Base-by-base conservation (phyloP, 2,888 invertebrate species). In the Eupithecia tripunctaria region DNA sequence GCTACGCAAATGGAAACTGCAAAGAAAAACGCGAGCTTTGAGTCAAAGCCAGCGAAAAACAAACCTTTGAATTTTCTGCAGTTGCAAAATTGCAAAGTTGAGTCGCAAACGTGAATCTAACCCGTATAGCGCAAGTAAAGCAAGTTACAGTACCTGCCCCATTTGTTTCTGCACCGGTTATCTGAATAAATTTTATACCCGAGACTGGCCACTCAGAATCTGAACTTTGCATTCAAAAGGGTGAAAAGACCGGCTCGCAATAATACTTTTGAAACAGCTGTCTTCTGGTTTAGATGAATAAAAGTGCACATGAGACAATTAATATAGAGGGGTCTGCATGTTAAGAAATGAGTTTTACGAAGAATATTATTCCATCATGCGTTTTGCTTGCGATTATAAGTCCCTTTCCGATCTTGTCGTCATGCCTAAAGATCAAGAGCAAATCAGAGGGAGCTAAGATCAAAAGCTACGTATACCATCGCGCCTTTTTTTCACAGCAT, bases 101-200 rank as follows among this genome's bases (percentile, higher is more conserved):
- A 68, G 60, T 66, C 51, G 65, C 67, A 67, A 70, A 60, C 36
- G 65, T 59, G 47, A 67, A 71, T 68, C 43, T 41, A 66, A 67
- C 59, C 21, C 21, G 21, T 63, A 66, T 63, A 65, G 51, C 60
- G 71, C 51, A 71, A 71, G 67, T 59, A 21, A 69, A 67, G 70
- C 72, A 67, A 67, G 64, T 59, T 32, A 43, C 70, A 64, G 72
- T 70, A 72, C 70, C 72, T 75, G 75, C 60, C 74, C 64, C 18
- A 60, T 72, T 72, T 72, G 68, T 69, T 56, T 70, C 62, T 41
- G 67, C 72, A 75, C 74, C 74, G 74, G 74, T 74, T 74, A 65
- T 62, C 12, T 68, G 62, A 66, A 71, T 70, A 71, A 41, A 67
- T 64, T 67, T 65, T 65, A 43, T 43, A 63, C 64, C 66, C 67